phyloP scores from a whole-genome alignment of 2,888 invertebrate genomes.

The Pasiphila rectangulata region DNA sequence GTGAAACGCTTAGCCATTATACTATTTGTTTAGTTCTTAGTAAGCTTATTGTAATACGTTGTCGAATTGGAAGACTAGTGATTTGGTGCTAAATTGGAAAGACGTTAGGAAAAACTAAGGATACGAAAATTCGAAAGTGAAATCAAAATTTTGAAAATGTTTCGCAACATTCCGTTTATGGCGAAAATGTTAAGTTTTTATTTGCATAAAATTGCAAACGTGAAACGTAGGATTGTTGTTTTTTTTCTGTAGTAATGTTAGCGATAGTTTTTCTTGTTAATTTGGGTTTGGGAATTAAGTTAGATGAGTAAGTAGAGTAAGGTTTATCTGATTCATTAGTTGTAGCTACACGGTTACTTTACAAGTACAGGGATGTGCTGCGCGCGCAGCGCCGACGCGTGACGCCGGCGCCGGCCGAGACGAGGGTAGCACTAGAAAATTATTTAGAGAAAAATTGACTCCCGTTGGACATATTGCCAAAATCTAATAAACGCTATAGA shows the following conservation, averaged over 20 bases:
- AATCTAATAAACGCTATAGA: constrained; percentile 80
- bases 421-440: constrained; percentile 58
- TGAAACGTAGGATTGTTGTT: constrained; percentile 75
- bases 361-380: constrained; percentile 80
- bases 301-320: constrained; percentile 75
- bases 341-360: constrained; percentile 73
- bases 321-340: constrained; percentile 78
- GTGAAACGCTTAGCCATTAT: constrained; percentile 74
- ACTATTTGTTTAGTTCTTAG: constrained; percentile 68
- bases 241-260: constrained; percentile 73
- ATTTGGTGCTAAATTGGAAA: constrained; percentile 79
- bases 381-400: too few species aligned
- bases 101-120: constrained; percentile 59
- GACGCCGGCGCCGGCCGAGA: constrained; percentile 39
- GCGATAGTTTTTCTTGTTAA: constrained; percentile 76
- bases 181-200: constrained; percentile 75
- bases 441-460: constrained; percentile 59
- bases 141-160: constrained; percentile 35
- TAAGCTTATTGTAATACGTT: constrained; percentile 74
- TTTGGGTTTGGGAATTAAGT: constrained; percentile 80
- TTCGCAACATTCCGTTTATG: constrained; percentile 75
- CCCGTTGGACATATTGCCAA: constrained; percentile 63
- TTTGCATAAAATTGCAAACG: constrained; percentile 73
- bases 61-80: constrained; percentile 78
- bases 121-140: constrained; percentile 44